Evolutionary conservation across 2,888 invertebrate species (phyloP), one percentile per base, ranked within the genome.

Genomic region (Salticus scenicus): DNA sequence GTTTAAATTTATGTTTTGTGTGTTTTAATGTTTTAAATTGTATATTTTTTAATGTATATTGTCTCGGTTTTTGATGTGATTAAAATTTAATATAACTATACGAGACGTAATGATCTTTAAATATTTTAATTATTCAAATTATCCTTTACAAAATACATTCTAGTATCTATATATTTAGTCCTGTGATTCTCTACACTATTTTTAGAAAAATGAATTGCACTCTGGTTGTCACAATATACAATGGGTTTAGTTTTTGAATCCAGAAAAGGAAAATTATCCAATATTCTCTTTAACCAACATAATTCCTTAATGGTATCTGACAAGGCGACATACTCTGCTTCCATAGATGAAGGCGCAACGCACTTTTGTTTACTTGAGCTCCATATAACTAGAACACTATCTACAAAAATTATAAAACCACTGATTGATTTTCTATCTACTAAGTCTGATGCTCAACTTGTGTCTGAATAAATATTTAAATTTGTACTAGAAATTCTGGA

Each of bases 111-210:
- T n/a, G n/a, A n/a, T n/a, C n/a, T n/a, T n/a, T n/a, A n/a, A n/a
- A n/a, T n/a, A n/a, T n/a, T n/a, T n/a, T n/a, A n/a, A n/a, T 27
- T 76, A 14, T 28, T 87, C 4, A 37, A 10, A 10, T 37, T 37
- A 4, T 37, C 37, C 10, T 10, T 7, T 10, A 37, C 37, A 47
- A 12, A 17, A 47, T 37, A 37, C n/a, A n/a, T n/a, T 37, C 37
- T 37, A 37, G 37, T 37, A 10, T 37, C 37, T 37, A 37, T 37
- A 37, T 37, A 37, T 37, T 37, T 37, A 7, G 37, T 37, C 10
- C 37, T 4, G 37, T 37, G 4, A 37, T 37, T 37, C 10, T 37
- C 37, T 47, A 47, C 42, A 17, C 14, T 10, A 14, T 47, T 47
- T 47, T 47, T 47, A 10, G 42, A 17, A 47, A 17, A 47, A 47